Conservation (phyloP, 2,797 vertebrate species). For the Lates japonicus region DNA sequence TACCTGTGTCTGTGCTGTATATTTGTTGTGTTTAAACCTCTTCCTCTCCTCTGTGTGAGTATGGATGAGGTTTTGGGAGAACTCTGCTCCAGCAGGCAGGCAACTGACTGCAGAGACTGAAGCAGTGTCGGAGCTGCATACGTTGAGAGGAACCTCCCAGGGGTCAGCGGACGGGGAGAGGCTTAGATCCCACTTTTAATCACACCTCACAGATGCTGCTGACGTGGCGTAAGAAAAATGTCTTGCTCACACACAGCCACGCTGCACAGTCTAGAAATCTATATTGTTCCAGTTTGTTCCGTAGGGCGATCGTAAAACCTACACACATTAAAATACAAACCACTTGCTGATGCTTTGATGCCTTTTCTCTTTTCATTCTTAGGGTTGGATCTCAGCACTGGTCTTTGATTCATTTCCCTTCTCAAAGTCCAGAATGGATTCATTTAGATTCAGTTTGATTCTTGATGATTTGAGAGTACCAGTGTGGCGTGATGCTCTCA, state of each 20-base stretch:
- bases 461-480: too few relatives aligned
- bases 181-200: slow-evolving; percentile 94
- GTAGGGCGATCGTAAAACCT: neutral
- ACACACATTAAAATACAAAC: too few relatives aligned
- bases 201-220: slow-evolving; percentile 95
- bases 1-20: neutral
- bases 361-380: too few relatives aligned
- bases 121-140: slow-evolving; percentile 95
- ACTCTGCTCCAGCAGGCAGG: slow-evolving; percentile 97
- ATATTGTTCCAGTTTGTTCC: neutral
- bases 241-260: neutral
- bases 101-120: slow-evolving; percentile 98
- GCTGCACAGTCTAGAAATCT: neutral
- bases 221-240: slow-evolving; percentile 94
- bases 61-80: slow-evolving; percentile 97
- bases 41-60: neutral
- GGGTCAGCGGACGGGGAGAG: slow-evolving; percentile 97
- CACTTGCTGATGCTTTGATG: too few relatives aligned
- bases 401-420: too few relatives aligned
- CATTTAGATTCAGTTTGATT: too few relatives aligned
- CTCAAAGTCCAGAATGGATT: too few relatives aligned
- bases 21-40: neutral
- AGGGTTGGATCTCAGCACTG: too few relatives aligned
- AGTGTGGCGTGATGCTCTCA: too few relatives aligned
- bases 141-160: slow-evolving; percentile 94